Conservation (phyloP, 2,113 vertebrate species). For the Psammodynastes pulverulentus region DNA sequence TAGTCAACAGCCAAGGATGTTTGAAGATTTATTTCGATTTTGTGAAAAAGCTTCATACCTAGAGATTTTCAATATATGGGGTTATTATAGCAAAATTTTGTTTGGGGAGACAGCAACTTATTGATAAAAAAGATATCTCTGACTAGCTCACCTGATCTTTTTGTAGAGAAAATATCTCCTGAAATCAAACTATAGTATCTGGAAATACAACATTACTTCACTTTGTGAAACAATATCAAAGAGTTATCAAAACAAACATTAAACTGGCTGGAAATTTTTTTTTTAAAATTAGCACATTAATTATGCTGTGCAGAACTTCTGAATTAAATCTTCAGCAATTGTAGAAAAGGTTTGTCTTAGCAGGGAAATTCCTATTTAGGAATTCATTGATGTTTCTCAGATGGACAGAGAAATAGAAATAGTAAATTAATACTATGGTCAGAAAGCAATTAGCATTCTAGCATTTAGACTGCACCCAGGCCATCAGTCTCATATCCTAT, state of each 20-base stretch:
- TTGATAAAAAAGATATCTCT: background rate
- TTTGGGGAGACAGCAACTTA: background rate
- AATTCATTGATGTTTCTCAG: background rate
- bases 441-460: background rate
- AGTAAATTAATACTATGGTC: background rate
- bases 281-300: background rate
- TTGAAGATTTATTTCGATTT: constrained; percentile 64
- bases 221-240: background rate
- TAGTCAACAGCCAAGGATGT: constrained; percentile 52
- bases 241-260: too few species aligned
- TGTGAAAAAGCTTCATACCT: constrained; percentile 55
- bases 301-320: background rate
- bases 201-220: background rate
- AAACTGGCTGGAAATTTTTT: background rate
- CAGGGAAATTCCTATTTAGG: background rate
- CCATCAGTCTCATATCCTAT: background rate
- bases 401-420: background rate
- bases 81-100: background rate
- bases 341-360: background rate
- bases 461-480: background rate
- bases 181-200: background rate
- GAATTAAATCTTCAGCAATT: background rate
- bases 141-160: background rate
- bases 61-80: background rate
- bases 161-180: background rate